phyloP scores from a whole-genome alignment of 1,140 invertebrate genomes.

The Drosophila carrolli region DNA sequence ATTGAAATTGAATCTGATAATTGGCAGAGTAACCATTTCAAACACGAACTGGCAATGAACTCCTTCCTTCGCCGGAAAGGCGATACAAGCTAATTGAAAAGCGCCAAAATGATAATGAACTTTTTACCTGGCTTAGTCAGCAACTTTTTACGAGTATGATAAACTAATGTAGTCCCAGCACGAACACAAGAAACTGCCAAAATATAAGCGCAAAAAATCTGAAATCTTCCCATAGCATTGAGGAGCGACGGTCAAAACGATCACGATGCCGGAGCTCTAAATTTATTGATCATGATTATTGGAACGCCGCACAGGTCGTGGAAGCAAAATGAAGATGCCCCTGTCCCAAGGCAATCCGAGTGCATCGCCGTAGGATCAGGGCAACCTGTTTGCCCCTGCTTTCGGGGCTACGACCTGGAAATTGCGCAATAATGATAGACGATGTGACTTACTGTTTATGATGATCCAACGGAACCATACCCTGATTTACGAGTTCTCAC shows the following conservation, averaged over 20 bases:
- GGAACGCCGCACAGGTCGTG: slow-evolving; percentile 72
- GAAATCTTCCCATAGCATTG: slow-evolving; percentile 71
- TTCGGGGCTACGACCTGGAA: slow-evolving; percentile 11
- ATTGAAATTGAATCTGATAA: slow-evolving; percentile 66
- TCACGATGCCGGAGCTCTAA: slow-evolving; percentile 61
- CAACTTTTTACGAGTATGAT: slow-evolving; percentile 15
- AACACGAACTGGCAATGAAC: slow-evolving; percentile 59
- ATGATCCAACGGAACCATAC: too few relatives aligned
- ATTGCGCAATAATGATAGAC: slow-evolving; percentile 24
- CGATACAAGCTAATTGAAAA: slow-evolving; percentile 55
- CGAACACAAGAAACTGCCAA: slow-evolving; percentile 36
- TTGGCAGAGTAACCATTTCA: slow-evolving; percentile 24
- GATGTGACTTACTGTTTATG: background rate
- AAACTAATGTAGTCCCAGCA: slow-evolving; percentile 65
- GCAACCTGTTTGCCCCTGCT: slow-evolving; percentile 39
- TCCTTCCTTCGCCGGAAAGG: slow-evolving; percentile 4
- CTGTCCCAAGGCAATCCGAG: slow-evolving; percentile 1
- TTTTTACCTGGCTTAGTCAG: slow-evolving; percentile 19
- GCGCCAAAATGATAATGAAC: slow-evolving; percentile 25
- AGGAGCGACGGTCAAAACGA: slow-evolving; percentile 58
- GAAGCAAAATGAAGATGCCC: slow-evolving; percentile 53
- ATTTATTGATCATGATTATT: slow-evolving; percentile 81
- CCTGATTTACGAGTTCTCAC: too few relatives aligned
- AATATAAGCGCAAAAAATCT: slow-evolving; percentile 25
- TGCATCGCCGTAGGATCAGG: slow-evolving; percentile 3